Evolutionary conservation across 53 echinoderm and acorn worm genomes (phyloP).

Genomic region (Antedon mediterranea): DNA sequence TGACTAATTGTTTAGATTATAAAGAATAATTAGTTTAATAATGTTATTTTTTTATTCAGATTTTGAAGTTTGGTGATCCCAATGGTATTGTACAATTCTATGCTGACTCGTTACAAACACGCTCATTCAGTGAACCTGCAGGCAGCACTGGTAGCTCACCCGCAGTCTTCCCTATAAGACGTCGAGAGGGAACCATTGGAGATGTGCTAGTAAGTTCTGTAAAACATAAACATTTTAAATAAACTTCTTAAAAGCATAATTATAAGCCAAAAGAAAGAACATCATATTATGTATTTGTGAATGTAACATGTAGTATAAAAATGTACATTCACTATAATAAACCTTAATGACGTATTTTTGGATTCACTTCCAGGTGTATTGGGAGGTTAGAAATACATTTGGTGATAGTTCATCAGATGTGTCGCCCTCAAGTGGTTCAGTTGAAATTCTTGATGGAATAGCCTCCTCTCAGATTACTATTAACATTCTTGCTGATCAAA

Average conservation of each 20-base stretch:
- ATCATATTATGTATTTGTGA: constrained; percentile 2
- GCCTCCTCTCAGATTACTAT: constrained; percentile 62
- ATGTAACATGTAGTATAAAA: no score
- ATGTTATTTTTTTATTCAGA: constrained; percentile 14
- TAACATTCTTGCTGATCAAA: constrained; percentile 48
- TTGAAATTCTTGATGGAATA: constrained; percentile 54
- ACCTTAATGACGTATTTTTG: no score
- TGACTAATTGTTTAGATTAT: neutral
- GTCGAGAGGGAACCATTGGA: constrained; percentile 67
- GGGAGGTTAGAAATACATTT: constrained; percentile 42
- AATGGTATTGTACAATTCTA: constrained; percentile 86
- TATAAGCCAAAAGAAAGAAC: neutral
- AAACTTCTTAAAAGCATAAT: neutral
- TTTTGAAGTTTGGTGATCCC: constrained; percentile 84
- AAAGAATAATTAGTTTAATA: no score
- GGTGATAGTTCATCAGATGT: constrained; percentile 37
- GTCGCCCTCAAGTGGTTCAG: constrained; percentile 55
- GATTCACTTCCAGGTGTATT: constrained; percentile 37
- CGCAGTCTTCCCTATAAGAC: constrained; percentile 48
- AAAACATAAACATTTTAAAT: no score
- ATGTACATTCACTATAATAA: neutral
- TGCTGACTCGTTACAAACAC: constrained; percentile 45
- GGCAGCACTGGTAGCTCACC: constrained; percentile 32
- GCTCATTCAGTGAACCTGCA: constrained; percentile 53
- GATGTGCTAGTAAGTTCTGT: constrained; percentile 36